A percentile compares a stretch with the other conserved stretches of the same genome.
These are phyloP conservation scores for Montipora foliosa DNA, from an alignment of 64 coral and sea anemone species.

Conservation along the genomic window DNA sequence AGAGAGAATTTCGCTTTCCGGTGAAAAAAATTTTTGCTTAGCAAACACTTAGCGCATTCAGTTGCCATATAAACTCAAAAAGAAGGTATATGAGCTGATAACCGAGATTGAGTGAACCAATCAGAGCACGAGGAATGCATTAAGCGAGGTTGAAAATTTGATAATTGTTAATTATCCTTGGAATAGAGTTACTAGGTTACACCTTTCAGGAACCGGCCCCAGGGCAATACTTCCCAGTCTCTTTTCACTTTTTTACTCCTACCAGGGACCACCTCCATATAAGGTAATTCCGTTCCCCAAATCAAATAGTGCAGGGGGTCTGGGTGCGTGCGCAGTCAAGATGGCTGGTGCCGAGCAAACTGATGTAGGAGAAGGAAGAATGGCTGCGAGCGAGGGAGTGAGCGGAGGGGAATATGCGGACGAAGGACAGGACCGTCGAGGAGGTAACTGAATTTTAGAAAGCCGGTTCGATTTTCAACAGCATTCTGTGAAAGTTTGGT, in stretches of 20 bases:
- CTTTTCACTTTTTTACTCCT: not conserved
- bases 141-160: too few relatives aligned
- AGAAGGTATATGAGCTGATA: too few relatives aligned
- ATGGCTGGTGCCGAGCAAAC: constrained; percentile 87
- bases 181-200: too few relatives aligned
- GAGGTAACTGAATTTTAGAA: constrained; percentile 77
- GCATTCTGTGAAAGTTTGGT: constrained; percentile 51
- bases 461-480: not conserved
- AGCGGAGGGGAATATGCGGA: constrained; percentile 93
- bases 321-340: constrained; percentile 89
- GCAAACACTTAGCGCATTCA: too few relatives aligned
- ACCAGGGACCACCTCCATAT: constrained; percentile 55
- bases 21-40: too few relatives aligned
- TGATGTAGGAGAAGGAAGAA: constrained; percentile 94
- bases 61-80: too few relatives aligned
- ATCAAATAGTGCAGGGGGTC: constrained; percentile 57
- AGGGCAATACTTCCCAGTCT: too few relatives aligned
- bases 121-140: too few relatives aligned
- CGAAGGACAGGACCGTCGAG: constrained; percentile 78
- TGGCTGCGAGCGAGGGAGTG: constrained; percentile 93
- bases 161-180: too few relatives aligned
- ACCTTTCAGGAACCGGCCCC: too few relatives aligned
- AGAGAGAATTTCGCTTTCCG: too few relatives aligned
- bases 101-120: too few relatives aligned
- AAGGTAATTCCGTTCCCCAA: not conserved